phyloP scores from a whole-genome alignment of 2,888 invertebrate species.

The Galerucella calmariensis region DNA sequence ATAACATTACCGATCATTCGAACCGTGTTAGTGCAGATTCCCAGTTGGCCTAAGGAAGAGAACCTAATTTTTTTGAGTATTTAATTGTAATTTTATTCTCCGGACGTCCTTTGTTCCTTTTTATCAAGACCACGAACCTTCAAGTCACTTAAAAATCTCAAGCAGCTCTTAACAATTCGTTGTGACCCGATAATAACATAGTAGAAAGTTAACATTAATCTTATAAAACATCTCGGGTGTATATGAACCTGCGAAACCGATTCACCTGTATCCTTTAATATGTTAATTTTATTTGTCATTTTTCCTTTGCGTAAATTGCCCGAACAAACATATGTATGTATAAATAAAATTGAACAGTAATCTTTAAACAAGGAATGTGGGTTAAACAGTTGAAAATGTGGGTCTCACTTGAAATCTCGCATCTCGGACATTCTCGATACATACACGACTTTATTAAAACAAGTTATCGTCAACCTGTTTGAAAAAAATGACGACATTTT shows the following conservation, averaged over 20 bases:
- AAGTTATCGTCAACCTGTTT: slow-evolving; percentile 20
- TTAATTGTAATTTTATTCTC: too few relatives aligned
- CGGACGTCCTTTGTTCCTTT: too few relatives aligned
- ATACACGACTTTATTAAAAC: slow-evolving; percentile 16
- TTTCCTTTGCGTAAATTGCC: slow-evolving; percentile 10
- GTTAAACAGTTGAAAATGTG: slow-evolving; percentile 45
- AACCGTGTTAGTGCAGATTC: too few relatives aligned
- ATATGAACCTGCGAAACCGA: background rate
- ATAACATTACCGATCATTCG: too few relatives aligned
- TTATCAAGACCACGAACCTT: too few relatives aligned
- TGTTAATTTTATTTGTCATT: slow-evolving; percentile 18
- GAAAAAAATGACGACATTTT: slow-evolving; percentile 1
- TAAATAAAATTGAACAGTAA: slow-evolving; percentile 33
- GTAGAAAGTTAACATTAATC: background rate
- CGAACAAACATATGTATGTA: background rate
- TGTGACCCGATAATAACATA: background rate
- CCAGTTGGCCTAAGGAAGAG: too few relatives aligned
- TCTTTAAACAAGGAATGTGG: slow-evolving; percentile 40
- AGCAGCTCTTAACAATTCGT: background rate
- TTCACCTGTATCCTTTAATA: slow-evolving; percentile 6
- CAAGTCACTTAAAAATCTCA: too few relatives aligned
- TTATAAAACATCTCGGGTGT: background rate
- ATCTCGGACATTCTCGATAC: slow-evolving; percentile 19
- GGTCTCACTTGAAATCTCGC: slow-evolving; percentile 30
- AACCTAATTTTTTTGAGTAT: too few relatives aligned